Percentiles rank a stretch among this genome's conserved stretches.
Evolutionary conservation across 2,113 vertebrate genomes (phyloP).

Genomic region (Bufo gargarizans): DNA sequence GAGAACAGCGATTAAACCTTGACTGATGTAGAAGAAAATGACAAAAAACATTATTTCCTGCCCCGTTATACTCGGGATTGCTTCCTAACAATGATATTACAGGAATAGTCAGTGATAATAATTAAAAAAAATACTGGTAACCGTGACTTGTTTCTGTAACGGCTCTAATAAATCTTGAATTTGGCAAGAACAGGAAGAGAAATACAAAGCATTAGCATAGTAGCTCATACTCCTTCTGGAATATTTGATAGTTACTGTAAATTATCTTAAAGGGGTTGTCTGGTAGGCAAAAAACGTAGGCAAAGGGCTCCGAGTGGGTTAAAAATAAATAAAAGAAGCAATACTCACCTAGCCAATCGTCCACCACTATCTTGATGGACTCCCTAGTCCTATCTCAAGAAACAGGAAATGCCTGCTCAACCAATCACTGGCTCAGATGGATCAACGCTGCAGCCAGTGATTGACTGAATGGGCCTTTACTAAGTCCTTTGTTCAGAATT

Average conservation of each 20-base stretch:
- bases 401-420: too few species aligned
- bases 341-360: too few species aligned
- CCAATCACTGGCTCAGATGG: too few species aligned
- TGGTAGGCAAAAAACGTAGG: too few species aligned
- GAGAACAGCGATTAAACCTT: not conserved
- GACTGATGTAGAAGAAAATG: not conserved
- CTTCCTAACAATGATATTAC: not conserved
- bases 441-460: too few species aligned
- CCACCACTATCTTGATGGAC: too few species aligned
- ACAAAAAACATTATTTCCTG: not conserved
- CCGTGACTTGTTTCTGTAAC: not conserved
- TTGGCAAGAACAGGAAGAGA: not conserved
- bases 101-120: not conserved
- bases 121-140: not conserved
- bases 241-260: not conserved
- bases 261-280: too few species aligned
- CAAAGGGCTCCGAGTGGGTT: too few species aligned
- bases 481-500: too few species aligned
- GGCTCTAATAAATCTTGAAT: not conserved
- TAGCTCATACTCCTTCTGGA: not conserved
- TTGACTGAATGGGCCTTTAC: too few species aligned
- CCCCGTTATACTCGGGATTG: not conserved
- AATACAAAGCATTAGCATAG: not conserved
- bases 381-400: too few species aligned
- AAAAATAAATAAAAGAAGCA: too few species aligned